Base-by-base conservation (phyloP, 2,113 vertebrate genomes). In the Strix uralensis region DNA sequence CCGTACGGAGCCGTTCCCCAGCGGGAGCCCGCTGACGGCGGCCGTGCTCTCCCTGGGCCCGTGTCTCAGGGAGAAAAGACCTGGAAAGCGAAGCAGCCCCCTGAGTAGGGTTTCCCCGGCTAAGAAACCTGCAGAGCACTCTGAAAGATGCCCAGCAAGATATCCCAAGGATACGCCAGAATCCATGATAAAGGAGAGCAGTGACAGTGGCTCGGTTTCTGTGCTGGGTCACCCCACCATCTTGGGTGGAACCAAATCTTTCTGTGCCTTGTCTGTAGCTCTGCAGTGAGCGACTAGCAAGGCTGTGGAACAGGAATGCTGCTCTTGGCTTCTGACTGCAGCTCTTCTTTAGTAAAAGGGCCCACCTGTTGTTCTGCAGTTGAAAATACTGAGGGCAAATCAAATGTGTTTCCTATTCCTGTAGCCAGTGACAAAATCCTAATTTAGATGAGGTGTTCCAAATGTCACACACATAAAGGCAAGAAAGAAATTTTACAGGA, bases 121-220 rank as follows among this genome's bases (percentile, higher is more conserved):
- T 22, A 12, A 47, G 29, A 54, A 80, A 6, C 22, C 5, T 42
- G 6, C 58, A 11, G 66, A n/a, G n/a, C 7, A 1, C 15, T 55
- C 18, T 36, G 32, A 13, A 2, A 23, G n/a, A 3, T 2, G 7
- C 44, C 23, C 29, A 0, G 0, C 3, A 6, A 49, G 40, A 6
- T 5, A 16, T 13, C 51, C 1, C 12, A 10, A 51, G 18, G 63
- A 21, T 20, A 1, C 2, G 4, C 11, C 16, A 7, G 18, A 6
- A 42, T 54, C 21, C 32, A 2, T 13, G 47, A 1, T 11, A 1
- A 30, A 34, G 23, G 42, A 34, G 11, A 14, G 18, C 0, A 10
- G 5, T 30, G 63, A 4, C 5, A 30, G 62, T 3, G 36, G 29
- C 40, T 8, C 22, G 47, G 29, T 69, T 77, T 32, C 54, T 16